Base-by-base conservation (phyloP, 2,113 vertebrate genomes). In the Pitta sordida region DNA sequence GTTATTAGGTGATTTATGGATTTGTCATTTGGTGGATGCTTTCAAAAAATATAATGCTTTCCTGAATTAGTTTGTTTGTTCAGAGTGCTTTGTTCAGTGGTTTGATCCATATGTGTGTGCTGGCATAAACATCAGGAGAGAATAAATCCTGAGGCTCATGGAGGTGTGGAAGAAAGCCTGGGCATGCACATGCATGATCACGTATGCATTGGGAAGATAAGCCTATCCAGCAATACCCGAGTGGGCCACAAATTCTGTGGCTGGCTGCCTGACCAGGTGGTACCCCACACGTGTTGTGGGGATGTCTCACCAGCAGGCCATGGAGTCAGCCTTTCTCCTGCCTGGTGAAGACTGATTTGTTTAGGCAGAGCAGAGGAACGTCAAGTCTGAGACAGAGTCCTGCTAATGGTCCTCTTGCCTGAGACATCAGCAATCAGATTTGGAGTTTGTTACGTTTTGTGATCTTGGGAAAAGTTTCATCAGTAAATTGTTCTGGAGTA, bases 231-330 rank as follows among this genome's bases (percentile, higher is more conserved):
- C 51, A 41, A 3, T 30, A 55, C 22, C 32, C 11, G 51, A 59
- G 18, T 10, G 44, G 6, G 29, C 13, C 32, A 27, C 43, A 34
- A 41, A 1, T 5, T 24, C 44, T 36, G 15, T 44, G 41, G 5
- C 37, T 71, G 30, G 5, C 15, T 29, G 7, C 14, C 30, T 78
- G 58, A 10, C 18, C 1, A 1, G 15, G 7, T 48, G 7, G 20
- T 55, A 34, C 22, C n/a, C 27, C 5, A 2, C 3, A 0, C 2
- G 2, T 41, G 30, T 32, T 55, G 13, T 6, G 7, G 18, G 75
- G 30, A 11, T 27, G 3, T 9, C 30, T 65, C 34, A n/a, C 0
- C 1, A 55, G 59, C 0, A 0, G 29, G 43, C 30, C 37, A 24
- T 15, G 30, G 24, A 46, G 55, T 58, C 62, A 39, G 13, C 49